Conservation (phyloP, 1,140 invertebrate genomes). For the Bombus sylvicola region DNA sequence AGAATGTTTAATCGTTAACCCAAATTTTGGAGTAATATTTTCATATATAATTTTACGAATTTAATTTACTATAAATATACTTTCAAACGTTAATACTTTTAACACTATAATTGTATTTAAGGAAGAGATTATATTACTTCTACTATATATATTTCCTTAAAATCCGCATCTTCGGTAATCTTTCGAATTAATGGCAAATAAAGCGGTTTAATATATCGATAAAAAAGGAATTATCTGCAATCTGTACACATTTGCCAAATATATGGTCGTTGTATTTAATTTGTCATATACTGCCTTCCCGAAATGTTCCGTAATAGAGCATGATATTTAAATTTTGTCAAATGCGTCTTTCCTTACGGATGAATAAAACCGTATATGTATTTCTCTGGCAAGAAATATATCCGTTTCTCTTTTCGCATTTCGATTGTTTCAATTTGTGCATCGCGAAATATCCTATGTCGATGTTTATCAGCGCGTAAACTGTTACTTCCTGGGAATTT, state of each 20-base stretch:
- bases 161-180: no score
- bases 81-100: neutral
- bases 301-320: neutral
- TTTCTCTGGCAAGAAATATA: neutral
- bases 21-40: neutral
- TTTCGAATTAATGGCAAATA: neutral
- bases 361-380: neutral
- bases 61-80: neutral
- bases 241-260: neutral
- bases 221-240: neutral
- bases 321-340: neutral
- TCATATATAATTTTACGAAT: neutral
- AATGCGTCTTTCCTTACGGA: neutral
- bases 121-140: no score
- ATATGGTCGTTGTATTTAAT: neutral
- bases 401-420: neutral
- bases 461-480: neutral
- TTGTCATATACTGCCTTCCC: neutral
- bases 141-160: no score
- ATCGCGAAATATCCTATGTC: neutral
- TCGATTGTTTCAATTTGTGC: neutral
- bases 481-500: neutral
- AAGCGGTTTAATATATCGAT: neutral
- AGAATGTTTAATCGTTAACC: no score
- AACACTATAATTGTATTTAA: neutral